phyloP scores from a whole-genome alignment of 2,888 invertebrate genomes.

The Venusia cambrica region DNA sequence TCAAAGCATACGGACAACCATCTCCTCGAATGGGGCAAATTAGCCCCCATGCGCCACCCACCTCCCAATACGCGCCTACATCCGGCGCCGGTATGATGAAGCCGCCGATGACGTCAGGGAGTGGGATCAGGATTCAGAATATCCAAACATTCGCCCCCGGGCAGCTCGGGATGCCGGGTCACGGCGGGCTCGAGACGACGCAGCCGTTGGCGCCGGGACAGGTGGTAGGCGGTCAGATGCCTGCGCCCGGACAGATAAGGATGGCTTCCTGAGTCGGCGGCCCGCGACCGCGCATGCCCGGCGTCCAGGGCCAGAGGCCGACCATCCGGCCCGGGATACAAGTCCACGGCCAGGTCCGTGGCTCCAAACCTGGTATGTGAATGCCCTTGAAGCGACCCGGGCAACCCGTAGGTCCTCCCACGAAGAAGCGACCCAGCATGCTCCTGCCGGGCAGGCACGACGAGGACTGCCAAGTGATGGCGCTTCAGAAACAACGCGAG shows the following conservation, averaged over 20 bases:
- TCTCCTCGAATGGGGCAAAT: constrained; percentile 45
- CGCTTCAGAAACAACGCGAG: constrained; percentile 86
- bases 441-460: constrained; percentile 86
- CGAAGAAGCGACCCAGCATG: constrained; percentile 82
- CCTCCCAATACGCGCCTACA: constrained; percentile 47
- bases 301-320: constrained; percentile 54
- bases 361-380: constrained; percentile 51
- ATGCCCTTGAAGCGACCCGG: constrained; percentile 65
- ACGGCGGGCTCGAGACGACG: constrained; percentile 27
- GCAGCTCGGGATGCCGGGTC: constrained; percentile 45
- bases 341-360: constrained; percentile 65
- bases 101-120: constrained; percentile 37
- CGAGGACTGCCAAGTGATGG: constrained; percentile 88
- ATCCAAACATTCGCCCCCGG: constrained; percentile 68
- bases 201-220: constrained; percentile 42
- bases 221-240: constrained; percentile 53
- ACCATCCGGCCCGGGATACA: constrained; percentile 65
- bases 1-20: constrained; percentile 62
- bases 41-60: constrained; percentile 47
- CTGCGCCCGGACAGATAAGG: constrained; percentile 57
- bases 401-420: constrained; percentile 43
- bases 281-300: constrained; percentile 57
- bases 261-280: constrained; percentile 60
- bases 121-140: constrained; percentile 63
- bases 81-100: constrained; percentile 63